phyloP scores from a whole-genome alignment of 1,140 invertebrate genomes.

The Manduca sexta region DNA sequence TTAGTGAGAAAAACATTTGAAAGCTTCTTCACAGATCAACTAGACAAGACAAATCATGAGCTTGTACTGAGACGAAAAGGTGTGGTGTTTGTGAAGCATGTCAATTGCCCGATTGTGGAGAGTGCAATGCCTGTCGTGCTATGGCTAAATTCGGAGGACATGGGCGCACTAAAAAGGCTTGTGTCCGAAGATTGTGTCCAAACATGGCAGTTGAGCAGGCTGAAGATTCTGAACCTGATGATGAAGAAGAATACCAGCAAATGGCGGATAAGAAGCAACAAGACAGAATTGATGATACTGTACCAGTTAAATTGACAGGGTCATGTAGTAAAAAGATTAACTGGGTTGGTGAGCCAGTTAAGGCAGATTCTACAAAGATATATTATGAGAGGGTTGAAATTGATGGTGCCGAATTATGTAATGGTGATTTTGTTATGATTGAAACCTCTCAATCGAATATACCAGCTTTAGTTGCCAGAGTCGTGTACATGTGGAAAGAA shows the following conservation, averaged over 20 bases:
- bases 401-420: slow-evolving; percentile 61
- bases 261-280: slow-evolving; percentile 50
- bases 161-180: slow-evolving; percentile 83
- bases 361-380: slow-evolving; percentile 71
- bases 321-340: slow-evolving; percentile 57
- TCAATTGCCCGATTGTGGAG: slow-evolving; percentile 82
- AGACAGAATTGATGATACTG: slow-evolving; percentile 50
- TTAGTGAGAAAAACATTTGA: slow-evolving; percentile 88
- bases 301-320: slow-evolving; percentile 63
- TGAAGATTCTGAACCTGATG: slow-evolving; percentile 78
- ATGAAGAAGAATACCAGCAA: slow-evolving; percentile 72
- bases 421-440: slow-evolving; percentile 82
- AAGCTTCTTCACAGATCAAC: slow-evolving; percentile 85
- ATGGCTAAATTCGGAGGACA: slow-evolving; percentile 85
- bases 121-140: slow-evolving; percentile 78
- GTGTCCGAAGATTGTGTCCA: slow-evolving; percentile 81
- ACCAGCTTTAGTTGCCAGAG: slow-evolving; percentile 79
- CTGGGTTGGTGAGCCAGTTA: slow-evolving; percentile 78
- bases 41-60: slow-evolving; percentile 76
- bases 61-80: slow-evolving; percentile 70
- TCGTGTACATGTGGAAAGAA: slow-evolving; percentile 84
- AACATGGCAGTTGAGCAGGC: slow-evolving; percentile 85
- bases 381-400: slow-evolving; percentile 75
- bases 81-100: slow-evolving; percentile 86
- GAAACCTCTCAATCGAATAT: slow-evolving; percentile 79